Evolutionary conservation across 2,797 vertebrate species (phyloP).

Genomic region (Tenualosa thibaudeaui): DNA sequence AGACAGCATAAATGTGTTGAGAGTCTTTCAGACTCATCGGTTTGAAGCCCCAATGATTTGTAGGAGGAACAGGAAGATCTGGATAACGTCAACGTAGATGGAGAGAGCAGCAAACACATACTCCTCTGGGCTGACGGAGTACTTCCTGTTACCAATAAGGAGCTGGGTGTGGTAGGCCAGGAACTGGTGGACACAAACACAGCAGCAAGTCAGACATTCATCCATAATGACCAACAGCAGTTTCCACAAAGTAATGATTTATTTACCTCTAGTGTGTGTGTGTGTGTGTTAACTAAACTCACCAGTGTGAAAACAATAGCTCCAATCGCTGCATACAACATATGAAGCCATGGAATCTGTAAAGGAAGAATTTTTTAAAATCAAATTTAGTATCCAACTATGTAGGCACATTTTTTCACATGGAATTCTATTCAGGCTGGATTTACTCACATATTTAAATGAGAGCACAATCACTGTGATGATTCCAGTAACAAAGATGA

Average conservation of each 20-base stretch:
- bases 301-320: slow-evolving; percentile 93
- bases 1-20: not conserved
- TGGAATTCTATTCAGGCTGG: too few relatives aligned
- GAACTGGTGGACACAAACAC: slow-evolving; percentile 72
- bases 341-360: slow-evolving; percentile 92
- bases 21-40: slow-evolving; percentile 54
- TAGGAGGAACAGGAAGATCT: slow-evolving; percentile 92
- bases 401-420: not conserved
- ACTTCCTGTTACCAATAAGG: slow-evolving; percentile 91
- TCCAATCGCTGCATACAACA: slow-evolving; percentile 89
- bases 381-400: not conserved
- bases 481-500: slow-evolving; percentile 89
- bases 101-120: slow-evolving; percentile 89
- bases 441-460: slow-evolving; percentile 88
- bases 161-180: slow-evolving; percentile 95
- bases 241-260: not conserved
- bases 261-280: not conserved
- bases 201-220: not conserved
- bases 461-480: slow-evolving; percentile 86
- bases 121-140: slow-evolving; percentile 89
- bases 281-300: slow-evolving; percentile 54
- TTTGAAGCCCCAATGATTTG: slow-evolving; percentile 80
- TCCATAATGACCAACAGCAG: not conserved
- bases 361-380: not conserved
- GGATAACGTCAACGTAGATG: slow-evolving; percentile 90